Conservation (phyloP, 2,113 vertebrate genomes). For the Tor tambroides region DNA sequence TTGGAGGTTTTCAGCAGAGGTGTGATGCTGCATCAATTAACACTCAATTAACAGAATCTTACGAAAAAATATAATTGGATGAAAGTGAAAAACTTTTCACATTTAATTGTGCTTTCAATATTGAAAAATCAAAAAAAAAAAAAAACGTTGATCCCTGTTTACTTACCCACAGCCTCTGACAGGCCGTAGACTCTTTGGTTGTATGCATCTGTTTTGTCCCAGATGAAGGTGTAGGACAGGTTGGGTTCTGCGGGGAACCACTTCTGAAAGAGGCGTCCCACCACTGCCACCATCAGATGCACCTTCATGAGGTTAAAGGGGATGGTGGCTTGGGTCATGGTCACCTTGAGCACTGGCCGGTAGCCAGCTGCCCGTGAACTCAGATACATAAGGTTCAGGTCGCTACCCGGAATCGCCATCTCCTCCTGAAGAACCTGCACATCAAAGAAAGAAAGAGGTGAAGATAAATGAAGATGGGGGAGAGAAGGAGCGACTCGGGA, state of each 20-base stretch:
- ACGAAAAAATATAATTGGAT: neutral
- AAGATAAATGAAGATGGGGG: constrained; percentile 20
- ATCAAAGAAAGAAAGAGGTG: constrained; percentile 19
- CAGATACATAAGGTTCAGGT: constrained; percentile 90
- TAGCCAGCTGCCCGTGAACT: constrained; percentile 95
- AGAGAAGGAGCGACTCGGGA: constrained; percentile 1
- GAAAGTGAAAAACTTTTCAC: neutral
- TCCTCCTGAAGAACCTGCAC: constrained; percentile 94
- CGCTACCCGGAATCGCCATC: constrained; percentile 92
- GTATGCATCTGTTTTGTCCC: constrained; percentile 99
- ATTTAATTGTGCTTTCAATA: neutral
- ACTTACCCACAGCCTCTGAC: constrained; percentile 95
- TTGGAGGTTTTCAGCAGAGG: neutral
- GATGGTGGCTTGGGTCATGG: constrained; percentile 92
- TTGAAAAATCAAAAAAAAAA: neutral
- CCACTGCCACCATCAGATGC: constrained; percentile 97
- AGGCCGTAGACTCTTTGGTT: constrained; percentile 95
- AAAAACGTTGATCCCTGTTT: neutral
- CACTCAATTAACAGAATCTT: constrained; percentile 4
- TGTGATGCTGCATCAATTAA: neutral
- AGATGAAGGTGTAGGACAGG: constrained; percentile 96
- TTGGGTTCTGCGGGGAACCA: constrained; percentile 98
- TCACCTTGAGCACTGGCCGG: constrained; percentile 94
- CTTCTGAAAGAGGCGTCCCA: constrained; percentile 96
- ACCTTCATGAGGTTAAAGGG: constrained; percentile 99